A percentile compares a stretch with the other conserved stretches of the same genome.
Conservation (phyloP, 2,888 invertebrate genomes). For the Arrhopalites spinosus region DNA sequence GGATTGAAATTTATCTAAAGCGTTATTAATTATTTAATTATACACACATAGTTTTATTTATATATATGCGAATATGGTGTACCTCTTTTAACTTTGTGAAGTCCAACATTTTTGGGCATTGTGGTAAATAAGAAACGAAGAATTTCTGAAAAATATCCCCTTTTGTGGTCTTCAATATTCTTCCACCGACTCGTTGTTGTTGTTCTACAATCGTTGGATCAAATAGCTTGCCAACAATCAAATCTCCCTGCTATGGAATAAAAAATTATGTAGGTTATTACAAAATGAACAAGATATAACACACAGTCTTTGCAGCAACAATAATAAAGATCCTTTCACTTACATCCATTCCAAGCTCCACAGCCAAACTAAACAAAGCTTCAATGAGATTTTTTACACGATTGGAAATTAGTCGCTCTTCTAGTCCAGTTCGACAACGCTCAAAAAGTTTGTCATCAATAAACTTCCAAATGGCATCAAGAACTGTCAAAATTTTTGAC, state of each 20-base stretch:
- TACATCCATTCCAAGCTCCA: neutral
- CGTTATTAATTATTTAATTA: too few relatives aligned
- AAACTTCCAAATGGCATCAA: constrained; percentile 3
- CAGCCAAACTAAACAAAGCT: constrained; percentile 8
- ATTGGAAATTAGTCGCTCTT: constrained; percentile 9
- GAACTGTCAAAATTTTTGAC: neutral
- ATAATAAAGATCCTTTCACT: neutral
- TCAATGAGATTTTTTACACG: neutral
- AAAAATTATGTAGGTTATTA: neutral
- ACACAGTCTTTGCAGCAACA: too few relatives aligned
- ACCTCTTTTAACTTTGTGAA: constrained; percentile 36
- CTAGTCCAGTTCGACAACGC: neutral
- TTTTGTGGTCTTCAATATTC: constrained; percentile 36
- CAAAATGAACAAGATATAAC: too few relatives aligned
- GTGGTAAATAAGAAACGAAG: constrained; percentile 36
- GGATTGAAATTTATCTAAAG: too few relatives aligned
- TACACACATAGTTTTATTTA: too few relatives aligned
- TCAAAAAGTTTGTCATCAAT: constrained; percentile 26
- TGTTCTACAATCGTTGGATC: constrained; percentile 30
- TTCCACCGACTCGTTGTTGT: neutral
- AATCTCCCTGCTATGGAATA: constrained; percentile 9
- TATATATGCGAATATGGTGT: too few relatives aligned
- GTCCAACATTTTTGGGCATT: constrained; percentile 38
- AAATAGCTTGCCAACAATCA: constrained; percentile 12
- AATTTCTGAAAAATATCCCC: constrained; percentile 49